These are phyloP conservation scores for Podilymbus podiceps DNA, from an alignment of 2,113 vertebrate genomes.

Conservation along the genomic window DNA sequence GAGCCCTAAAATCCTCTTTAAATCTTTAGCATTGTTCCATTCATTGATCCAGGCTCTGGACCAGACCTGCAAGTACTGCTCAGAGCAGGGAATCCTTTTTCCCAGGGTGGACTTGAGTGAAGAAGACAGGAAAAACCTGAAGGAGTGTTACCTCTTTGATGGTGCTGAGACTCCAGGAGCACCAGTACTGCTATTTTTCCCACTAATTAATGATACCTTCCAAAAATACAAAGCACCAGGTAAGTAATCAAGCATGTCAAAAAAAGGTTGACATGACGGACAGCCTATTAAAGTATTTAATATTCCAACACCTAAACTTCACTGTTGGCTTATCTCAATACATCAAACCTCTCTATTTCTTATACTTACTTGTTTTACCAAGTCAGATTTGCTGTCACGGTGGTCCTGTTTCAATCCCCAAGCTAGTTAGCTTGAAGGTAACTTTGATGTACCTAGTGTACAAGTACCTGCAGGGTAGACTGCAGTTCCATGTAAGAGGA, in stretches of 20 bases:
- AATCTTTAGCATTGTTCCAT: conserved; percentile 8
- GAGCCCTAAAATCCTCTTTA: conserved; percentile 26
- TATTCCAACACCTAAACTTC: background rate
- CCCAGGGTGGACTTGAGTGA: conserved; percentile 67
- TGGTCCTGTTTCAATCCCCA: background rate
- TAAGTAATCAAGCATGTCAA: background rate
- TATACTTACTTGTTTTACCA: background rate
- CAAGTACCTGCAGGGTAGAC: background rate
- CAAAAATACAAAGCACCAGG: conserved; percentile 75
- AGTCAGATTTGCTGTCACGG: background rate
- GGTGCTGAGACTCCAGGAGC: conserved; percentile 57
- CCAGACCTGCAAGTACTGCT: conserved; percentile 73
- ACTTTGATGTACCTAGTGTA: background rate
- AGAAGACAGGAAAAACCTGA: conserved; percentile 61
- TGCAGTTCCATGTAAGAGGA: background rate
- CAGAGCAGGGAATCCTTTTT: conserved; percentile 75
- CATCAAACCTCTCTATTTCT: background rate
- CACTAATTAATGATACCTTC: conserved; percentile 79
- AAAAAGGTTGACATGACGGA: background rate
- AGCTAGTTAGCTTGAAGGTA: background rate
- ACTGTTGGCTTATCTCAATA: background rate
- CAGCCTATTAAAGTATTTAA: background rate
- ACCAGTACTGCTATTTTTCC: conserved; percentile 79
- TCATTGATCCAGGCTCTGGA: conserved; percentile 68
- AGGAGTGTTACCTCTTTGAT: conserved; percentile 78